Evolutionary conservation across 2,113 vertebrate species (phyloP).

Genomic region (Pungitius pungitius): DNA sequence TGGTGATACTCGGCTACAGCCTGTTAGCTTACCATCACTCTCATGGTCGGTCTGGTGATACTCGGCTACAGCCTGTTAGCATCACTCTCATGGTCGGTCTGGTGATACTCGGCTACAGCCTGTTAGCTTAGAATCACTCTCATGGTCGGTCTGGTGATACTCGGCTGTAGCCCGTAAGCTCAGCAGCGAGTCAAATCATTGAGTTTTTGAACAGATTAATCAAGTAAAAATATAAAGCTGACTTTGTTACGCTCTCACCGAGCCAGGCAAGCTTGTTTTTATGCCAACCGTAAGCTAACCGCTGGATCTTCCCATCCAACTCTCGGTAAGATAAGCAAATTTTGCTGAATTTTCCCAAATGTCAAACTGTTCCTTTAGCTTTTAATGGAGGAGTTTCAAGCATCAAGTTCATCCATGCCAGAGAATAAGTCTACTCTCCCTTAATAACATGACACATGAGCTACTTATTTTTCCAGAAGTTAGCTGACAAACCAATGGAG

Average conservation of each 20-base stretch:
- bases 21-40: too few relatives aligned
- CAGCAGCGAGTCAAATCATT: too few relatives aligned
- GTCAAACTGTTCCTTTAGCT: background rate
- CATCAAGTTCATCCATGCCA: background rate
- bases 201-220: background rate
- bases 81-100: too few relatives aligned
- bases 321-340: background rate
- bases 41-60: too few relatives aligned
- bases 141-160: too few relatives aligned
- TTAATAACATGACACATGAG: conserved; percentile 14
- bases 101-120: too few relatives aligned
- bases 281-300: background rate
- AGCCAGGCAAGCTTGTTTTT: background rate
- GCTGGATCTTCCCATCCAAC: background rate
- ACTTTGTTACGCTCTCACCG: background rate
- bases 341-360: conserved; percentile 2
- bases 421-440: conserved; percentile 3
- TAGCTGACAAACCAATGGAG: conserved; percentile 41
- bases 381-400: conserved; percentile 7
- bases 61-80: too few relatives aligned
- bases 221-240: background rate
- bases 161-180: too few relatives aligned
- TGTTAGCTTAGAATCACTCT: too few relatives aligned
- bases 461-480: conserved; percentile 27
- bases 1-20: too few relatives aligned